These are phyloP conservation scores for Lepus townsendii DNA, from an alignment of 2,797 vertebrate species.

Conservation along the genomic window DNA sequence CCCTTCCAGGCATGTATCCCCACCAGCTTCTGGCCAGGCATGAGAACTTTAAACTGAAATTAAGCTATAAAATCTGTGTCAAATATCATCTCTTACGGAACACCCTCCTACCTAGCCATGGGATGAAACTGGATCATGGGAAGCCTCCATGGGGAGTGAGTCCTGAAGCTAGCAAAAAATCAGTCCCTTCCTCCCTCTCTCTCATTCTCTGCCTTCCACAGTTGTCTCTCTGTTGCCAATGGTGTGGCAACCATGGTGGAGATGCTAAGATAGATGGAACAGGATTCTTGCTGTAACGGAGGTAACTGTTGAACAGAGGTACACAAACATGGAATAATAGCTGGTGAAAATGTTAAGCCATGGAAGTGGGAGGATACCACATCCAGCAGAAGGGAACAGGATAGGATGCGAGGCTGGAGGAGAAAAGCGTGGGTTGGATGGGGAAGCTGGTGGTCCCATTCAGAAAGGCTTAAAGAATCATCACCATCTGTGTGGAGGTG, in stretches of 20 bases:
- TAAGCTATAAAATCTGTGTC: constrained; percentile 23
- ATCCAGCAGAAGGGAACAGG: not conserved
- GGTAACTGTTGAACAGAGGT: not conserved
- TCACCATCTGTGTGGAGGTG: not conserved
- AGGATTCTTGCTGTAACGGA: not conserved
- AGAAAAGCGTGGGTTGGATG: not conserved
- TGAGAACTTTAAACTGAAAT: not conserved
- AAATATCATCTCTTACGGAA: not conserved
- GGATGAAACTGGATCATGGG: not conserved
- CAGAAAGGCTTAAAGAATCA: not conserved
- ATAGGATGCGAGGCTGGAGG: not conserved
- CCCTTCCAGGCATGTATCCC: not conserved
- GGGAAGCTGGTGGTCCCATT: not conserved
- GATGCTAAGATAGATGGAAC: not conserved
- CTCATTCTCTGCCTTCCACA: not conserved
- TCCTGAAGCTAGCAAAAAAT: not conserved
- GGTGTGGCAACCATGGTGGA: not conserved
- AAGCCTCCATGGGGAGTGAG: not conserved
- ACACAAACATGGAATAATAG: not conserved
- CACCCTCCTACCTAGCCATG: not conserved
- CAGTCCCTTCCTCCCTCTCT: not conserved
- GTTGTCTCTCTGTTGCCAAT: not conserved
- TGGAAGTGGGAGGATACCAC: not conserved
- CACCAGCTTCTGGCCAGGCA: not conserved
- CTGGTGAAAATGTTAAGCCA: not conserved